These are phyloP conservation scores for Micrasema longulum DNA, from an alignment of 1,140 invertebrate species.

Conservation along the genomic window DNA sequence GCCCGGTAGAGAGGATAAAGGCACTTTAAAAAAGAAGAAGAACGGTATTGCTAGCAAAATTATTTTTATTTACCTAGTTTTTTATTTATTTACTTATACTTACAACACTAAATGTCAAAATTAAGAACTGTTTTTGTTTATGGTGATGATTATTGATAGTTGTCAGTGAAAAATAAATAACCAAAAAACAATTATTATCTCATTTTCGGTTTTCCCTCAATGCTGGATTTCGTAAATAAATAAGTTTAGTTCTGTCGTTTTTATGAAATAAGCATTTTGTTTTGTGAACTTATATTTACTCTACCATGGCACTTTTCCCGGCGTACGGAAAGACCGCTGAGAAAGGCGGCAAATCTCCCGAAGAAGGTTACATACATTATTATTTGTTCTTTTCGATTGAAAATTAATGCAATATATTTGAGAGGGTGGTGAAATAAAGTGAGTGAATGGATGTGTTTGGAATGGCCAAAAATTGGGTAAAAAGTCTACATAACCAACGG, in stretches of 20 bases:
- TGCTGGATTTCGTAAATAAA: too few species aligned
- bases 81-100: not conserved
- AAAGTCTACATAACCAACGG: not conserved
- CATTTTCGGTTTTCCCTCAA: too few species aligned
- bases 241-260: too few species aligned
- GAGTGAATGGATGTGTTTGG: not conserved
- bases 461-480: not conserved
- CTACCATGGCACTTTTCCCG: conserved; percentile 33
- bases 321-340: conserved; percentile 16
- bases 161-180: too few species aligned
- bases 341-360: not conserved
- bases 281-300: not conserved
- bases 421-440: not conserved
- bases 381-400: not conserved
- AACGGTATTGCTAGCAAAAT: too few species aligned
- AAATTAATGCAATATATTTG: not conserved
- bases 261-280: not conserved
- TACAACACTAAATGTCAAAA: conserved; percentile 15
- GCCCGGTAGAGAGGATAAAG: too few species aligned
- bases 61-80: too few species aligned
- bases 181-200: too few species aligned
- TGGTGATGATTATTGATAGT: too few species aligned
- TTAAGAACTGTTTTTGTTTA: too few species aligned
- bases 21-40: too few species aligned
- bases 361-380: not conserved